These are phyloP conservation scores for Chinchilla lanigera DNA, from an alignment of 2,113 vertebrate species.

Conservation along the genomic window DNA sequence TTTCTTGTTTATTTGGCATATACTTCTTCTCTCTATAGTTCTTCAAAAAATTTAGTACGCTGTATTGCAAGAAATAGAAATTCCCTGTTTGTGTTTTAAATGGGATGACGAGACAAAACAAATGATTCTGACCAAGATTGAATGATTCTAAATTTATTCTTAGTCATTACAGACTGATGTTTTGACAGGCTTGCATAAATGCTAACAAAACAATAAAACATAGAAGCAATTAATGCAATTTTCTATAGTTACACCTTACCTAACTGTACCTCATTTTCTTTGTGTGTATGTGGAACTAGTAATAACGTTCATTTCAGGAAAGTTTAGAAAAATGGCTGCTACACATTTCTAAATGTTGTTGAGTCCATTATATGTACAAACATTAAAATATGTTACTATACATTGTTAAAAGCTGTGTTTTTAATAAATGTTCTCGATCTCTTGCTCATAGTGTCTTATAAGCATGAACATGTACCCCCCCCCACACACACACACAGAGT, in stretches of 20 bases:
- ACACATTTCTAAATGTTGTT: background rate
- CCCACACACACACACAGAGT: background rate
- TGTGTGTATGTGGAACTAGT: background rate
- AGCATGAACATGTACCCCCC: background rate
- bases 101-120: background rate
- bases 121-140: slow-evolving; percentile 37
- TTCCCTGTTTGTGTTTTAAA: background rate
- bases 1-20: background rate
- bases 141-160: background rate
- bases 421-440: background rate
- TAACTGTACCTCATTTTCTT: background rate
- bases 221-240: background rate
- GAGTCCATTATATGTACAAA: background rate
- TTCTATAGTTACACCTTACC: background rate
- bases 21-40: background rate
- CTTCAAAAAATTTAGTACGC: background rate
- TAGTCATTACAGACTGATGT: background rate
- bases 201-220: background rate
- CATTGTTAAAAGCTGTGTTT: background rate
- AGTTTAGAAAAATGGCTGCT: background rate
- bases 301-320: background rate
- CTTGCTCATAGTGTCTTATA: background rate
- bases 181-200: background rate
- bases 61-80: background rate
- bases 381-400: background rate